phyloP scores from a whole-genome alignment of 2,797 vertebrate genomes.

The Diplodus sargus region DNA sequence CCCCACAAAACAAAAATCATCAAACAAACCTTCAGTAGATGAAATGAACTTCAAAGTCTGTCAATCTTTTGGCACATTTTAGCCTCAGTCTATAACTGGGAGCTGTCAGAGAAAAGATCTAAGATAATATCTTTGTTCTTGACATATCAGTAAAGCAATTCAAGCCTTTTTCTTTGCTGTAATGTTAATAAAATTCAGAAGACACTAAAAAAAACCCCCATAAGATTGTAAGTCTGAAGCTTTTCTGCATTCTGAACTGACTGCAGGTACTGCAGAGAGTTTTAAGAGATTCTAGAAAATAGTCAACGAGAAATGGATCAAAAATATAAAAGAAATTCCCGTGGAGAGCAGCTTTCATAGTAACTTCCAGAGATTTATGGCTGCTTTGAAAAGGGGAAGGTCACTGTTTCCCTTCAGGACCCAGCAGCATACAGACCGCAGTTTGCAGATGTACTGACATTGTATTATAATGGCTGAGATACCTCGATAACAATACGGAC shows the following conservation, averaged over 20 bases:
- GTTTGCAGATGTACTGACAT: background rate
- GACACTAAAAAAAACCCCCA: background rate
- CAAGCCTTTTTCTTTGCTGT: background rate
- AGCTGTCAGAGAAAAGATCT: background rate
- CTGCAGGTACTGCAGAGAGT: background rate
- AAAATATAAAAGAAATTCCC: background rate
- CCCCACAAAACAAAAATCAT: background rate
- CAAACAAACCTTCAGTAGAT: constrained; percentile 7
- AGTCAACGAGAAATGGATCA: background rate
- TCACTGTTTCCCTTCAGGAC: background rate
- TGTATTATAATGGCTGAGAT: background rate
- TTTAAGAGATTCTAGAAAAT: background rate
- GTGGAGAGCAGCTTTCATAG: background rate
- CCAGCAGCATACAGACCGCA: background rate
- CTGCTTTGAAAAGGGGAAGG: constrained; percentile 28
- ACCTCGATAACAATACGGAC: background rate
- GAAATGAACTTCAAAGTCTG: background rate
- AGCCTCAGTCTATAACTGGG: background rate
- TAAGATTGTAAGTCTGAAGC: background rate
- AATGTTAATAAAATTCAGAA: background rate
- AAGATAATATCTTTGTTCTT: constrained; percentile 2
- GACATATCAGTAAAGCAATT: background rate
- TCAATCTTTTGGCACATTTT: constrained; percentile 12
- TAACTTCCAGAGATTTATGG: constrained; percentile 24
- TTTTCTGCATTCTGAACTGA: background rate